A percentile compares a stretch with the other conserved stretches of the same genome.
Conservation (phyloP, 2,113 vertebrate genomes). For the Leucopternis melanops region DNA sequence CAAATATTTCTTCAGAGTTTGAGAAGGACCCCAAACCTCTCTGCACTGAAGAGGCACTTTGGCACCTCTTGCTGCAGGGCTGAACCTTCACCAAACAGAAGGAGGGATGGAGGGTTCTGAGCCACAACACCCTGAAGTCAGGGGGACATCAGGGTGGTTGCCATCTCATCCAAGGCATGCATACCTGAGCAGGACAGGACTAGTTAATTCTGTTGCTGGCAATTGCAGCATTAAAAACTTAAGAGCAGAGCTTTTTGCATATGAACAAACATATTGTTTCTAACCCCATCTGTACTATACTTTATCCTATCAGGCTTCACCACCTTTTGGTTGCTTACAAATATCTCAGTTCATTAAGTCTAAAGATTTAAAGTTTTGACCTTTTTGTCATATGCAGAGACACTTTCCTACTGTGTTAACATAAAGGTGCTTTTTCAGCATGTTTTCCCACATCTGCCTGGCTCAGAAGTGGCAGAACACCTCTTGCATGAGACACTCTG, state of each 20-base stretch:
- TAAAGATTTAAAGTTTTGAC: not conserved
- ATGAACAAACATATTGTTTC: not conserved
- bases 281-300: not conserved
- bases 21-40: not conserved
- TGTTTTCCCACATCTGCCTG: not conserved
- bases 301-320: not conserved
- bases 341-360: not conserved
- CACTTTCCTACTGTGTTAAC: not conserved
- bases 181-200: not conserved
- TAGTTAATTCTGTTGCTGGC: not conserved
- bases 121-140: not conserved
- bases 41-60: not conserved
- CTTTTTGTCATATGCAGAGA: not conserved
- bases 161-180: not conserved
- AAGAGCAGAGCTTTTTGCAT: not conserved
- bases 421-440: not conserved
- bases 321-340: not conserved
- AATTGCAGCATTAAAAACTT: not conserved
- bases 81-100: not conserved
- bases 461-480: not conserved
- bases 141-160: not conserved
- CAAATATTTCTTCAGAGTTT: not conserved
- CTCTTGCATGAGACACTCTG: not conserved
- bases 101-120: not conserved
- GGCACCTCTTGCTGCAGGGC: not conserved